These are phyloP conservation scores for Phrynosoma blainvillii DNA, from an alignment of 2,113 vertebrate genomes.

Conservation along the genomic window DNA sequence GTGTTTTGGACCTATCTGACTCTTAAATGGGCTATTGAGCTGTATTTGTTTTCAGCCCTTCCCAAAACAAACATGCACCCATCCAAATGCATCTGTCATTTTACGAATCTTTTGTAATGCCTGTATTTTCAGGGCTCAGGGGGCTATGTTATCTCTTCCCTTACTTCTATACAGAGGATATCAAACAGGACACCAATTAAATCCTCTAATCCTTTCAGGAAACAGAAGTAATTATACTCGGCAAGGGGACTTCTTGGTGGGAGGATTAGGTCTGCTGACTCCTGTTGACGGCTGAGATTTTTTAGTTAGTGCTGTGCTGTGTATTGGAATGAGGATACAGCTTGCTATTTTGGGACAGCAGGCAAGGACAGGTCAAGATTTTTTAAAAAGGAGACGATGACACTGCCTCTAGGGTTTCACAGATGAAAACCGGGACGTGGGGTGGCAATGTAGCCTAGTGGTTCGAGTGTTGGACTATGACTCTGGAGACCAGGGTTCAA, in stretches of 20 bases:
- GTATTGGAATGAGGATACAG: neutral
- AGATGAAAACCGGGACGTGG: no score
- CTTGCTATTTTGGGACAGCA: neutral
- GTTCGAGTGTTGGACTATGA: no score
- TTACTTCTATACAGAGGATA: neutral
- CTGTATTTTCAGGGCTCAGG: neutral
- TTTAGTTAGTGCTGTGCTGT: neutral
- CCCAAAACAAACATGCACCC: no score
- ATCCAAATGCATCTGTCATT: neutral
- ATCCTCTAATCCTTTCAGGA: constrained; percentile 27
- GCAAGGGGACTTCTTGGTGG: neutral
- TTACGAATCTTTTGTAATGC: neutral
- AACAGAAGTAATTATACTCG: neutral
- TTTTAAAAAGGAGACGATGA: neutral
- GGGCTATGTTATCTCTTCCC: neutral
- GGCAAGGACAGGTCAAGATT: neutral
- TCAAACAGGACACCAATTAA: constrained; percentile 33
- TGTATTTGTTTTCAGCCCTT: no score
- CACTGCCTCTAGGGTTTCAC: no score
- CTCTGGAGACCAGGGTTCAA: no score
- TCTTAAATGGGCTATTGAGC: no score
- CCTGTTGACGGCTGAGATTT: neutral
- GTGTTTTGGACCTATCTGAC: no score
- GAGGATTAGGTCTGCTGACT: neutral
- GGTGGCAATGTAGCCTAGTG: no score